A percentile compares a stretch with the other conserved stretches of the same genome.
phyloP scores from a whole-genome alignment of 2,888 invertebrate species.

The Lamellibrachia satsuma region DNA sequence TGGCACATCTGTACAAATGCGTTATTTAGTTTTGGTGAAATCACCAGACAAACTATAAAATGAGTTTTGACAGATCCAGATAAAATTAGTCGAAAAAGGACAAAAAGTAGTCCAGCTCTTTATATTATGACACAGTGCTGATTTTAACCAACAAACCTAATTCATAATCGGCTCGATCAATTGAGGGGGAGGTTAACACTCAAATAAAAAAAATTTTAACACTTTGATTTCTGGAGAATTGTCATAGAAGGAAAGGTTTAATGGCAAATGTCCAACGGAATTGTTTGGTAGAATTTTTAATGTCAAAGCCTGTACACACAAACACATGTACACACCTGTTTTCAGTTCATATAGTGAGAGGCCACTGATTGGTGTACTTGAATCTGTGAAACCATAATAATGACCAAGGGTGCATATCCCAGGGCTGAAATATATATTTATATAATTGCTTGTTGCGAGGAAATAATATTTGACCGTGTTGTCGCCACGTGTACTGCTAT shows the following conservation, averaged over 20 bases:
- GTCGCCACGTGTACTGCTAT: not conserved
- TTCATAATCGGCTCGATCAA: too few relatives aligned
- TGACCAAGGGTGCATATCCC: not conserved
- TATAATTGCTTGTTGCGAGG: conserved; percentile 10
- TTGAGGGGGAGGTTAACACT: not conserved
- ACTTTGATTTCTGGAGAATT: not conserved
- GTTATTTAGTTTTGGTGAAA: too few relatives aligned
- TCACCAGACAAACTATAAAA: too few relatives aligned
- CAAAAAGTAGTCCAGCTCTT: too few relatives aligned
- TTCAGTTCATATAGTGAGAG: not conserved
- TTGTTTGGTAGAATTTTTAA: not conserved
- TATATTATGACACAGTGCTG: too few relatives aligned
- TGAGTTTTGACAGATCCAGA: too few relatives aligned
- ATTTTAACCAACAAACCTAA: too few relatives aligned
- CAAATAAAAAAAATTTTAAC: not conserved
- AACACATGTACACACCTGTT: not conserved
- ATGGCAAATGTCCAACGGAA: not conserved
- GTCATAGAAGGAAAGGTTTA: not conserved
- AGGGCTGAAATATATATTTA: conserved; percentile 3
- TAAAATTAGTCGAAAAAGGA: too few relatives aligned
- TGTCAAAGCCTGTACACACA: not conserved
- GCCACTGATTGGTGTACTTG: not conserved
- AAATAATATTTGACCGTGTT: not conserved
- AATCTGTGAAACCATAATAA: not conserved
- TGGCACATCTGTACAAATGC: too few relatives aligned